Percentiles rank a stretch among this genome's conserved stretches.
Conservation (phyloP, 2,797 vertebrate genomes). For the Natrix natrix region DNA sequence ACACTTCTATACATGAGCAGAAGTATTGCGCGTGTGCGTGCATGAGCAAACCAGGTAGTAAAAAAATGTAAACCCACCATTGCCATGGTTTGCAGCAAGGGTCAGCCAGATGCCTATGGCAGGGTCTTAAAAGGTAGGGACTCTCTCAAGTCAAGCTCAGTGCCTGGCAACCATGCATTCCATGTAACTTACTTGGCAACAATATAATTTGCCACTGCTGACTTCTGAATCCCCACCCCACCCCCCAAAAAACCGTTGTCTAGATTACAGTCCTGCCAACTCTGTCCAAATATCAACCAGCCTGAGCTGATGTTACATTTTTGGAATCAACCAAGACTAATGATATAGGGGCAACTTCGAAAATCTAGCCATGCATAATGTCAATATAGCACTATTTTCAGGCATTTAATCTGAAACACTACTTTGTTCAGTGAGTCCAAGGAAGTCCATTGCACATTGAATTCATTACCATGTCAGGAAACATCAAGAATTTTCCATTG, state of each 20-base stretch:
- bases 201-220: background rate
- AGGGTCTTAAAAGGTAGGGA: background rate
- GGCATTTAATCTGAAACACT: background rate
- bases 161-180: background rate
- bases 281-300: background rate
- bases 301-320: background rate
- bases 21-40: no score
- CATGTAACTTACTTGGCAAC: background rate
- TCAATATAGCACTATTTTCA: background rate
- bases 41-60: no score
- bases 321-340: background rate
- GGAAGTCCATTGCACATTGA: background rate
- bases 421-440: background rate
- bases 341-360: background rate
- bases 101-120: background rate
- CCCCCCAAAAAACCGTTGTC: background rate
- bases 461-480: background rate
- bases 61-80: no score
- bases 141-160: background rate
- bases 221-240: background rate
- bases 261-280: background rate
- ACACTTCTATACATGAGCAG: no score
- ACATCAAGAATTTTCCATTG: background rate
- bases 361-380: background rate
- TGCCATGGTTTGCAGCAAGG: background rate